Percentiles rank a stretch among this genome's conserved stretches.
phyloP scores from a whole-genome alignment of 2,113 vertebrate genomes.

The Nibea albiflora region DNA sequence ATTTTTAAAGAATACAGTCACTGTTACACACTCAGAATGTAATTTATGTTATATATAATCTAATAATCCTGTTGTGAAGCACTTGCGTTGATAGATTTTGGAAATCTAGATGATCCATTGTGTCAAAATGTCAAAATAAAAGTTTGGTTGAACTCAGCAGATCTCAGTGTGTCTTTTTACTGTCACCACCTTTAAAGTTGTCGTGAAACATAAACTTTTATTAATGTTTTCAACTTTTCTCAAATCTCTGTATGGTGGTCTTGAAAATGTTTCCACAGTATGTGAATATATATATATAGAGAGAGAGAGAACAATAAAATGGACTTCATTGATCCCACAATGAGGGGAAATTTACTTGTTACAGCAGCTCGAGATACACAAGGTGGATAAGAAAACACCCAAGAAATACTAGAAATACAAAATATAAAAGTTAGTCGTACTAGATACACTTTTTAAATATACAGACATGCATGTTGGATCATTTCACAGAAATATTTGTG shows the following conservation, averaged over 20 bases:
- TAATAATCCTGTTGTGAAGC: background rate
- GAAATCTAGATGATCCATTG: conserved; percentile 47
- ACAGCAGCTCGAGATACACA: too few relatives aligned
- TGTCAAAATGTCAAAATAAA: conserved; percentile 26
- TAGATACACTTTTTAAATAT: too few relatives aligned
- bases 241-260: too few relatives aligned
- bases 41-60: conserved; percentile 14
- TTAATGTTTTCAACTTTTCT: too few relatives aligned
- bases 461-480: too few relatives aligned
- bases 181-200: background rate
- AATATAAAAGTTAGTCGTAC: too few relatives aligned
- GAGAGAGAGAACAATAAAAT: background rate
- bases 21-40: background rate
- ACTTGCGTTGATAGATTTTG: conserved; percentile 29
- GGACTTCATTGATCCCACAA: too few relatives aligned
- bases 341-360: too few relatives aligned
- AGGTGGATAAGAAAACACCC: too few relatives aligned
- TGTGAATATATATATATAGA: too few relatives aligned
- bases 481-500: too few relatives aligned
- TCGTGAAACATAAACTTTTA: background rate
- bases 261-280: background rate
- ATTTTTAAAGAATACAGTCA: background rate
- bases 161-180: background rate
- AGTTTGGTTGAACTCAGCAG: background rate
- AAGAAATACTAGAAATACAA: too few relatives aligned